Evolutionary conservation across 2,797 vertebrate genomes (phyloP).

Genomic region (Neosalanx taihuensis): DNA sequence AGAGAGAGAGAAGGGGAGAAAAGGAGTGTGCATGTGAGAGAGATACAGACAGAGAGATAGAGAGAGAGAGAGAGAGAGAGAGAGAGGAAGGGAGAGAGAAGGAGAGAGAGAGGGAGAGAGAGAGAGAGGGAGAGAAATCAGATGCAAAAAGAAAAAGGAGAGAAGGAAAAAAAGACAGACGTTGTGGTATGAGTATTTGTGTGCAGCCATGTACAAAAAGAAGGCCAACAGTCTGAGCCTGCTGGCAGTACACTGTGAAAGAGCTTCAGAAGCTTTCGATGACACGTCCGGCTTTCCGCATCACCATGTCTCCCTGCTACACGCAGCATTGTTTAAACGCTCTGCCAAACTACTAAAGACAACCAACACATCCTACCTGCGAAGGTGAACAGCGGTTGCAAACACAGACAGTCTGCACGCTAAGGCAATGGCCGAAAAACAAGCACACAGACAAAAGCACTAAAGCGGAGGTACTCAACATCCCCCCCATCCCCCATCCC

Average conservation of each 20-base stretch:
- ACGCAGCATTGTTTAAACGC: conserved; percentile 16
- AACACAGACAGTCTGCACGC: conserved; percentile 36
- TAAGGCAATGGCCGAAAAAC: conserved; percentile 48
- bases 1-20: neutral
- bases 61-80: neutral
- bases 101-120: neutral
- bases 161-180: neutral
- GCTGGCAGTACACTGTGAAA: conserved; percentile 12
- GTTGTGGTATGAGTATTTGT: conserved; percentile 1
- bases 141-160: neutral
- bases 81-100: neutral
- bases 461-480: conserved; percentile 40
- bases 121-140: neutral
- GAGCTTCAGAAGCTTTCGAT: conserved; percentile 24
- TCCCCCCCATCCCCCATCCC: conserved; percentile 9
- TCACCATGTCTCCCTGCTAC: conserved; percentile 2
- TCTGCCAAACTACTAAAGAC: conserved; percentile 26
- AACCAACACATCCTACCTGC: conserved; percentile 19
- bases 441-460: conserved; percentile 49
- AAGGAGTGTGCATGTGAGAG: neutral
- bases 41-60: neutral
- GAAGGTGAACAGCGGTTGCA: conserved; percentile 26
- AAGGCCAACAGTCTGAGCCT: conserved; percentile 13
- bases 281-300: conserved; percentile 19
- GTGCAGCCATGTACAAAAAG: conserved; percentile 4